Conservation (phyloP, 2,113 vertebrate species). For the Bujurquina vittata region DNA sequence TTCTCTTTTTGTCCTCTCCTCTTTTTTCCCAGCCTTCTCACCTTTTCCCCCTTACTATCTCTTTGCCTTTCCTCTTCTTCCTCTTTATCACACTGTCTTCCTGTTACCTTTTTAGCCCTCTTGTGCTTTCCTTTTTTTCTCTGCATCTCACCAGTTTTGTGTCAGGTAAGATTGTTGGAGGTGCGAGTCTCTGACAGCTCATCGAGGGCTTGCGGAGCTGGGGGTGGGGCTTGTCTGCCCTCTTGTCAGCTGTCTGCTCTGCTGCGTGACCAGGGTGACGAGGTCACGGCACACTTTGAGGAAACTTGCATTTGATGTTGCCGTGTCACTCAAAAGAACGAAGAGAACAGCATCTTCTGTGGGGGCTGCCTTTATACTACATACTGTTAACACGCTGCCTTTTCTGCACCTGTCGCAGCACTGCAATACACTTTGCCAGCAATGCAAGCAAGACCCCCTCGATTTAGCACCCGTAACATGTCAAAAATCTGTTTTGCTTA, state of each 20-base stretch:
- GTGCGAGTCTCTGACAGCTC: constrained; percentile 55
- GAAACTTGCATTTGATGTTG: constrained; percentile 68
- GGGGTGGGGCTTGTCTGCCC: neutral
- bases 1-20: neutral
- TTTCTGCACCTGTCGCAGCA: constrained; percentile 20
- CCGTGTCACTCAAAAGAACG: constrained; percentile 58
- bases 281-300: constrained; percentile 51
- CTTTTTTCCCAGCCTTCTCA: neutral
- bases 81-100: neutral
- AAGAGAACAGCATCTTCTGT: constrained; percentile 2
- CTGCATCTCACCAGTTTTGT: constrained; percentile 17
- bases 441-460: neutral
- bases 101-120: neutral
- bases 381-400: constrained; percentile 3
- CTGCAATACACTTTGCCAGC: neutral
- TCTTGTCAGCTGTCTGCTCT: constrained; percentile 60
- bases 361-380: constrained; percentile 27
- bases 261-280: constrained; percentile 22
- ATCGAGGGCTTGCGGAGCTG: constrained; percentile 10
- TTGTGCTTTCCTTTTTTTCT: constrained; percentile 18
- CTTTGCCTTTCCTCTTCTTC: neutral
- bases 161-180: constrained; percentile 32
- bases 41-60: constrained; percentile 25
- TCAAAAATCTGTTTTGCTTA: neutral
- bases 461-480: neutral